Percentiles rank a stretch among this genome's conserved stretches.
These are phyloP conservation scores for Rhagoletis zephyria DNA, from an alignment of 1,140 invertebrate genomes.

Conservation along the genomic window DNA sequence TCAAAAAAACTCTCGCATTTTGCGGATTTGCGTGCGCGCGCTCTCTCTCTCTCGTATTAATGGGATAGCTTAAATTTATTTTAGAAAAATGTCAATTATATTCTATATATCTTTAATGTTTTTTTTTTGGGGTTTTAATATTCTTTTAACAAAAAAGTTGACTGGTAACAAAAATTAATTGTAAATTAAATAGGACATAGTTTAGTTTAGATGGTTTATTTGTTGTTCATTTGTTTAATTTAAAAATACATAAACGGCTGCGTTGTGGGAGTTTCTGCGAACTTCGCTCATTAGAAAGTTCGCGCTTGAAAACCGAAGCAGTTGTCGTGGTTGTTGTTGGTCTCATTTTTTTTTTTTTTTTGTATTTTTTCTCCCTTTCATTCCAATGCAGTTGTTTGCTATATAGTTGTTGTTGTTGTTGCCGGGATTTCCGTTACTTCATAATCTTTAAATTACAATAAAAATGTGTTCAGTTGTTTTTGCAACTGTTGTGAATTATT, in stretches of 20 bases:
- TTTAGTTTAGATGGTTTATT: slow-evolving; percentile 32
- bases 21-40: not conserved
- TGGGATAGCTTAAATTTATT: slow-evolving; percentile 42
- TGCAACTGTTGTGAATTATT: slow-evolving; percentile 53
- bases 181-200: slow-evolving; percentile 51
- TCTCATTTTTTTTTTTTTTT: not conserved
- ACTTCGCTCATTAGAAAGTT: not conserved
- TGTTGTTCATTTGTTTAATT: slow-evolving; percentile 50
- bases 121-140: slow-evolving; percentile 27
- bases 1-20: slow-evolving; percentile 3
- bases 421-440: not conserved
- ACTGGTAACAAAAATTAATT: slow-evolving; percentile 47
- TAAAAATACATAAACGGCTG: slow-evolving; percentile 41
- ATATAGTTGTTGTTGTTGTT: not conserved
- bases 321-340: slow-evolving; percentile 5
- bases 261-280: not conserved
- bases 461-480: slow-evolving; percentile 34
- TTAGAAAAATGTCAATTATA: slow-evolving; percentile 48
- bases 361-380: too few relatives aligned
- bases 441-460: slow-evolving; percentile 48
- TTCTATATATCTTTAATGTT: slow-evolving; percentile 27
- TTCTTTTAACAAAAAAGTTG: slow-evolving; percentile 49
- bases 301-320: slow-evolving; percentile 26
- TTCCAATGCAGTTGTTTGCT: not conserved
- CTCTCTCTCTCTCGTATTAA: slow-evolving; percentile 10